phyloP scores from a whole-genome alignment of 2,113 vertebrate genomes.

The Gambusia holbrooki region DNA sequence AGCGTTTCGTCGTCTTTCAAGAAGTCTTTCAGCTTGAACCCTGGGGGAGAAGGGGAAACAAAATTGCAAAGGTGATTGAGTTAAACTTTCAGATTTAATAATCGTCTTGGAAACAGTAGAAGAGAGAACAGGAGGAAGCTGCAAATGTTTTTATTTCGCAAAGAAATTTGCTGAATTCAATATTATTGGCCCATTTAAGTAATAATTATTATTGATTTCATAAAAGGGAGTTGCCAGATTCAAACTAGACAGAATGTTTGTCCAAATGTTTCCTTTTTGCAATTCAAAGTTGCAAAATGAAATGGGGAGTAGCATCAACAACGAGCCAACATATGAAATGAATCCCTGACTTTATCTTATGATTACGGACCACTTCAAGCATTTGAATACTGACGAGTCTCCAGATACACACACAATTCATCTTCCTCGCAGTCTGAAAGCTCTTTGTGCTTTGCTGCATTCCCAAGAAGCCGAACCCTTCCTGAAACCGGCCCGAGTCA shows the following conservation, averaged over 20 bases:
- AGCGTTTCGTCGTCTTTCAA: constrained; percentile 90
- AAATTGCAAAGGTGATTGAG: not conserved
- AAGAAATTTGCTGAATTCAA: too few relatives aligned
- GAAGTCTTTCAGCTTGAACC: constrained; percentile 92
- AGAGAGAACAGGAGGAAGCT: not conserved
- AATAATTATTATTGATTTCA: not conserved
- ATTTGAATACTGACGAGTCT: not conserved
- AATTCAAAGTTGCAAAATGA: not conserved
- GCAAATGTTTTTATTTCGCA: not conserved
- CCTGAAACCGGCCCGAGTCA: constrained; percentile 42
- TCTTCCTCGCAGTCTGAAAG: not conserved
- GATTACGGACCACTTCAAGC: not conserved
- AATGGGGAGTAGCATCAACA: not conserved
- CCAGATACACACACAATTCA: not conserved
- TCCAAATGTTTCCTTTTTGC: not conserved
- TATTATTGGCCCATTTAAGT: not conserved
- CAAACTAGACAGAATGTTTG: not conserved
- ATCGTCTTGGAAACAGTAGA: not conserved
- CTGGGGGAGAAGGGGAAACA: constrained; percentile 65
- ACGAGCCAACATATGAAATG: not conserved
- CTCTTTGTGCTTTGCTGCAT: constrained; percentile 43
- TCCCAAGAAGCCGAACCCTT: constrained; percentile 45
- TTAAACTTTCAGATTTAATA: constrained; percentile 2
- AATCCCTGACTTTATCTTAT: not conserved
- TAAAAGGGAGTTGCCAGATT: not conserved